Evolutionary conservation across 2,113 vertebrate genomes (phyloP).

Genomic region (Zingel zingel): DNA sequence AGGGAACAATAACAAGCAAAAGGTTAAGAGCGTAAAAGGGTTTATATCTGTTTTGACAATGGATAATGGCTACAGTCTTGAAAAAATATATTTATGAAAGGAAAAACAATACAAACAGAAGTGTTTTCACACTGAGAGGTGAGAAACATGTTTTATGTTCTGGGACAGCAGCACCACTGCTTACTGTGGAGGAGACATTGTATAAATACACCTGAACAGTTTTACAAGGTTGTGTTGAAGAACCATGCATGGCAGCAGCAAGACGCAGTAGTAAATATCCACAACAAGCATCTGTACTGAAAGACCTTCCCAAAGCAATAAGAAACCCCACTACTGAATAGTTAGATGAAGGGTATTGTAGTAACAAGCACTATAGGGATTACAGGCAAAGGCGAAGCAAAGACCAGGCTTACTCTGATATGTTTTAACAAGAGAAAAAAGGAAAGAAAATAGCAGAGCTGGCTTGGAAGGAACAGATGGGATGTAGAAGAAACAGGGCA

Average conservation of each 20-base stretch:
- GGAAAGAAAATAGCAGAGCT: slow-evolving; percentile 19
- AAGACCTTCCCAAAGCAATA: slow-evolving; percentile 62
- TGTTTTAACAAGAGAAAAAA: slow-evolving; percentile 58
- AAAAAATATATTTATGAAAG: slow-evolving; percentile 49
- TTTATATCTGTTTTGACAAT: slow-evolving; percentile 33
- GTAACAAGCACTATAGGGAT: slow-evolving; percentile 67
- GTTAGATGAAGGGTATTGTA: slow-evolving; percentile 68
- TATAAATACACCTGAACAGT: slow-evolving; percentile 71
- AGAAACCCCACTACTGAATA: slow-evolving; percentile 55
- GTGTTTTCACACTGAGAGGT: slow-evolving; percentile 44
- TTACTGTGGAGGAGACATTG: slow-evolving; percentile 47
- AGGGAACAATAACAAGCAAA: slow-evolving; percentile 18
- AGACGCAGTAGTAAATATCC: slow-evolving; percentile 62
- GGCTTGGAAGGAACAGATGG: slow-evolving; percentile 29
- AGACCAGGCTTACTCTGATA: slow-evolving; percentile 52
- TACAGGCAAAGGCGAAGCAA: slow-evolving; percentile 57
- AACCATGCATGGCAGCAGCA: slow-evolving; percentile 44
- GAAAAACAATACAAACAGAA: slow-evolving; percentile 27
- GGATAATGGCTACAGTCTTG: slow-evolving; percentile 38
- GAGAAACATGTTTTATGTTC: slow-evolving; percentile 75
- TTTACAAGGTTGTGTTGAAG: slow-evolving; percentile 65
- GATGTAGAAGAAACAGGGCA: slow-evolving; percentile 12
- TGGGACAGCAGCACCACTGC: slow-evolving; percentile 39
- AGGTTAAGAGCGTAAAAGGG: slow-evolving; percentile 33
- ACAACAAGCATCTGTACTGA: slow-evolving; percentile 46